Conservation (phyloP, 2,797 vertebrate genomes). For the Menidia menidia region DNA sequence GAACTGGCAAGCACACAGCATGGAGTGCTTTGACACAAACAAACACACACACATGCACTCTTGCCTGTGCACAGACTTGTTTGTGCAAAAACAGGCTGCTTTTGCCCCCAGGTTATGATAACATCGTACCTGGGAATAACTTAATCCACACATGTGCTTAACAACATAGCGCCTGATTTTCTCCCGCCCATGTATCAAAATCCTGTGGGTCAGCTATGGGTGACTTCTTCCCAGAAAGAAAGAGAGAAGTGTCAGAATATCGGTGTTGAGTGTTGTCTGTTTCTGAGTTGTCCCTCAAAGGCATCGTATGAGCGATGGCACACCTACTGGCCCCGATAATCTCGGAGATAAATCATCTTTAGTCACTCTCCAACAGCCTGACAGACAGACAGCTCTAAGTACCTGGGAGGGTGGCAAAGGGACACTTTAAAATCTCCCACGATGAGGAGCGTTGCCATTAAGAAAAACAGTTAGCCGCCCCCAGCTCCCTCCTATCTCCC, state of each 20-base stretch:
- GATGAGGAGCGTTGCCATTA: constrained; percentile 68
- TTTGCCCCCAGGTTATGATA: constrained; percentile 58
- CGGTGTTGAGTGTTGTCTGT: constrained; percentile 44
- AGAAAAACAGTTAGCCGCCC: constrained; percentile 72
- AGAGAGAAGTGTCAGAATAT: constrained; percentile 38
- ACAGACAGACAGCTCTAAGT: constrained; percentile 79
- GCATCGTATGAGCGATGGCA: constrained; percentile 55
- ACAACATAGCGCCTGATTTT: constrained; percentile 38
- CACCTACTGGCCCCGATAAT: constrained; percentile 63
- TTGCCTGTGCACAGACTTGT: constrained; percentile 48
- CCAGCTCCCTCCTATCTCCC: constrained; percentile 64
- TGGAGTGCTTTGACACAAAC: constrained; percentile 63
- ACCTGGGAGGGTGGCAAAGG: constrained; percentile 75
- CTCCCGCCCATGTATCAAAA: constrained; percentile 39
- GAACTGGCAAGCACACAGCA: constrained; percentile 69
- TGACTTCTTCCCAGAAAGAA: constrained; percentile 9
- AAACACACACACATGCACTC: constrained; percentile 27
- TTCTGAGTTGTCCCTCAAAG: constrained; percentile 62
- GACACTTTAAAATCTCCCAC: constrained; percentile 74
- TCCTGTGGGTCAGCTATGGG: constrained; percentile 42
- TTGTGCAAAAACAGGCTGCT: constrained; percentile 62
- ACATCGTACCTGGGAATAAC: constrained; percentile 64
- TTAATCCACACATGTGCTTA: constrained; percentile 21
- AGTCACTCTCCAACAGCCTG: constrained; percentile 65
- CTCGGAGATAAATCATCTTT: constrained; percentile 76